These are phyloP conservation scores for Rhegmatorhina hoffmannsi DNA, from an alignment of 2,113 vertebrate genomes.

Conservation along the genomic window DNA sequence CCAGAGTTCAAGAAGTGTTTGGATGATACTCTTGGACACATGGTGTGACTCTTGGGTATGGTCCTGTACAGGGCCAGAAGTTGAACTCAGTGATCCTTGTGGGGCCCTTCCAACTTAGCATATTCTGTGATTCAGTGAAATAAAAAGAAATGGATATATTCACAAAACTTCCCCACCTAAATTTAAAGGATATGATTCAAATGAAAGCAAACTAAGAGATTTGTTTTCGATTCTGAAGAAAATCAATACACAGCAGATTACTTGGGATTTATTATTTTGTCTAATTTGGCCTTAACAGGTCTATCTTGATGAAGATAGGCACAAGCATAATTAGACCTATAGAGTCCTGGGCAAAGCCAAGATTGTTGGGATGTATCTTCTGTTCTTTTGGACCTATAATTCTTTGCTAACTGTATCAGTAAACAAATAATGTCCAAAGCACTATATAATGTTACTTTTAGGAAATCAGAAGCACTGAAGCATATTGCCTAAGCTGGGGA, in stretches of 20 bases:
- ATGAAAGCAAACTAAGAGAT: background rate
- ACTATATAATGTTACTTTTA: background rate
- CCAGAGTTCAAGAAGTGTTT: background rate
- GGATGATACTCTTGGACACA: background rate
- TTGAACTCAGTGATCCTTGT: background rate
- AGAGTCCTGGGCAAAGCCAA: background rate
- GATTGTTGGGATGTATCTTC: background rate
- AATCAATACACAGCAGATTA: background rate
- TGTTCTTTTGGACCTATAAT: background rate
- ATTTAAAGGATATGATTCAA: background rate
- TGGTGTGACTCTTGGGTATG: background rate
- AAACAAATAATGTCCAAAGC: background rate
- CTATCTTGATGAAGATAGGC: background rate
- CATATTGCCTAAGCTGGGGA: background rate
- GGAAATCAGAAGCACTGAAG: background rate
- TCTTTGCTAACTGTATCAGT: background rate
- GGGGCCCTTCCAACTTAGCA: background rate
- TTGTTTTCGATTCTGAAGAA: background rate
- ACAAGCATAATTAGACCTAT: background rate
- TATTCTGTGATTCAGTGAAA: background rate
- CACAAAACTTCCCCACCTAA: background rate
- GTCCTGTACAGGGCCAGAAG: background rate
- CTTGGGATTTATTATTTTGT: background rate
- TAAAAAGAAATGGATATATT: background rate
- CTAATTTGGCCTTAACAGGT: background rate